These are phyloP conservation scores for Isichthys henryi DNA, from an alignment of 2,113 vertebrate species.

Conservation along the genomic window DNA sequence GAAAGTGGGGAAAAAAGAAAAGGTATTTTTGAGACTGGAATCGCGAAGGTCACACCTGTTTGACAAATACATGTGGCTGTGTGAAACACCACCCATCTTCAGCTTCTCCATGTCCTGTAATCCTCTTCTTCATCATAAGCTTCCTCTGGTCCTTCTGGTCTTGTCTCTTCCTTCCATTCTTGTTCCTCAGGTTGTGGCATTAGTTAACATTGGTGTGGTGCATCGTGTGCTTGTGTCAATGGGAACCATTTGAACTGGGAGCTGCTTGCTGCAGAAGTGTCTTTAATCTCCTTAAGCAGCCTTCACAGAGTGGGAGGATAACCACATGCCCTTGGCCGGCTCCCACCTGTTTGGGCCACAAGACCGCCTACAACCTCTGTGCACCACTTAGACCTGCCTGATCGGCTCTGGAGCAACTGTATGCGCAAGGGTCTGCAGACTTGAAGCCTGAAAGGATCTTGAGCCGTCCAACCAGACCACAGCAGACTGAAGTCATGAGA, in stretches of 20 bases:
- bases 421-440: constrained; percentile 43
- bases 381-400: constrained; percentile 53
- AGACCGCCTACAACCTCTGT: constrained; percentile 52
- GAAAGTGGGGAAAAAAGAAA: neutral
- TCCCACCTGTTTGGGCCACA: constrained; percentile 37
- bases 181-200: neutral
- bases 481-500: constrained; percentile 54
- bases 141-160: neutral
- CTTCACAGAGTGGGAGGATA: neutral
- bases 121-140: neutral
- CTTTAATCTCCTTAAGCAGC: constrained; percentile 10
- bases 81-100: neutral
- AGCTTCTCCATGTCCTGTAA: neutral
- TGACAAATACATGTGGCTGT: neutral
- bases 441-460: constrained; percentile 32
- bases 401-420: constrained; percentile 55
- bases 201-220: neutral
- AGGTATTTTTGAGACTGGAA: neutral
- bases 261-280: neutral
- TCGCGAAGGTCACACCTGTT: neutral
- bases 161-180: neutral
- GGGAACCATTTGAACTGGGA: neutral
- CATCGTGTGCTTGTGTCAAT: neutral
- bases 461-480: constrained; percentile 33
- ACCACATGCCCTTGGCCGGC: constrained; percentile 56